A percentile compares a stretch with the other conserved stretches of the same genome.
Evolutionary conservation across 2,888 invertebrate species (phyloP).

Genomic region (Automeris io): DNA sequence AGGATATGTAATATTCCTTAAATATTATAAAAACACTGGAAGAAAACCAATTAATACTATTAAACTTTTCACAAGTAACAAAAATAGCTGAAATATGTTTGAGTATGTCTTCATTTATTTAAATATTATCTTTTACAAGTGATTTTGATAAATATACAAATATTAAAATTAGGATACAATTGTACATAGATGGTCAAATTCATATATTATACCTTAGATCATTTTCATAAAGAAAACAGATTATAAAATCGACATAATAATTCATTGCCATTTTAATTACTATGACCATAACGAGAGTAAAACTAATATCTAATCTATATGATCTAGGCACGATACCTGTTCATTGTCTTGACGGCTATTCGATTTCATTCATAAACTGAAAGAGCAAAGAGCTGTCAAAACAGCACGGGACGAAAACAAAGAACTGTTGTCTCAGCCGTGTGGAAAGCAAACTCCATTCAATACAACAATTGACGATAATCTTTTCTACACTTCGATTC

Average conservation of each 20-base stretch:
- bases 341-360: conserved; percentile 60
- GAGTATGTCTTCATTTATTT: too few relatives aligned
- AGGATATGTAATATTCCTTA: too few relatives aligned
- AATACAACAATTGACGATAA: conserved; percentile 18
- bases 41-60: too few relatives aligned
- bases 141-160: background rate
- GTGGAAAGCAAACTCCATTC: conserved; percentile 19
- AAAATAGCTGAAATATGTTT: too few relatives aligned
- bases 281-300: conserved; percentile 24
- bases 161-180: too few relatives aligned
- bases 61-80: too few relatives aligned
- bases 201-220: too few relatives aligned
- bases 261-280: conserved; percentile 7
- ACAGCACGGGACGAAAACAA: conserved; percentile 56
- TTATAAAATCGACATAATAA: conserved; percentile 1
- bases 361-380: conserved; percentile 72
- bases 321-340: conserved; percentile 45
- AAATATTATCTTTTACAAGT: too few relatives aligned
- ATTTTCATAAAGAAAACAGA: too few relatives aligned
- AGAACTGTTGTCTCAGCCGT: conserved; percentile 28
- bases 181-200: too few relatives aligned
- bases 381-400: conserved; percentile 68
- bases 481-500: conserved; percentile 15
- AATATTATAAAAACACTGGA: too few relatives aligned
- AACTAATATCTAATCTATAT: conserved; percentile 52